Percentiles rank a stretch among this genome's conserved stretches.
Conservation (phyloP, 2,888 invertebrate species). For the Parnassius apollo region DNA sequence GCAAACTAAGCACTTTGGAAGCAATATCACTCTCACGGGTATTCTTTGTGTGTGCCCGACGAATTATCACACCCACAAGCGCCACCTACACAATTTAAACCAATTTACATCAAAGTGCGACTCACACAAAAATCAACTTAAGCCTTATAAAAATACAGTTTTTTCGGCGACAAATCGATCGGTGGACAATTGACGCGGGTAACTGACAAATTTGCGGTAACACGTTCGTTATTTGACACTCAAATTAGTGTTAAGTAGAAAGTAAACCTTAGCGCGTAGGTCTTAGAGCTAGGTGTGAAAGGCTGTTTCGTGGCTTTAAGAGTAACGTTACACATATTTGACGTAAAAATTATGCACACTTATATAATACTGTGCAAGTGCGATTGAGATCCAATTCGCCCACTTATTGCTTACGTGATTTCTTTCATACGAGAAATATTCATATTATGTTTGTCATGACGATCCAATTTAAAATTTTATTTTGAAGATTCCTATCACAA, state of each 20-base stretch:
- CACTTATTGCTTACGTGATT: slow-evolving; percentile 38
- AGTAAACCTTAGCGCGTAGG: slow-evolving; percentile 52
- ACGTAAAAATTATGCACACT: slow-evolving; percentile 41
- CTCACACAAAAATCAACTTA: slow-evolving; percentile 53
- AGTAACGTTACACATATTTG: slow-evolving; percentile 39
- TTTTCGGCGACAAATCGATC: slow-evolving; percentile 40
- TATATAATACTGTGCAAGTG: slow-evolving; percentile 13
- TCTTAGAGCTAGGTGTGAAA: slow-evolving; percentile 45
- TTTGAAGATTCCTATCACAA: too few relatives aligned
- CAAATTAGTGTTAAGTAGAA: slow-evolving; percentile 61
- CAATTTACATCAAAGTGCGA: slow-evolving; percentile 47
- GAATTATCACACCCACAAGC: slow-evolving; percentile 78
- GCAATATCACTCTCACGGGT: slow-evolving; percentile 72
- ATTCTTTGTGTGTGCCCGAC: slow-evolving; percentile 70
- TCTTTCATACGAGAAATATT: neutral
- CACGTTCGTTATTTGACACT: slow-evolving; percentile 44
- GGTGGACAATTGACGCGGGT: slow-evolving; percentile 51
- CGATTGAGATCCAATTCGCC: slow-evolving; percentile 43
- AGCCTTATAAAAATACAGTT: slow-evolving; percentile 47
- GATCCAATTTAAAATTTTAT: too few relatives aligned
- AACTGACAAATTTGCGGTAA: slow-evolving; percentile 67
- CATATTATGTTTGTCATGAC: too few relatives aligned
- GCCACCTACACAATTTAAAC: slow-evolving; percentile 59
- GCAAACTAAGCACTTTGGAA: slow-evolving; percentile 68
- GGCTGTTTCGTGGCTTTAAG: slow-evolving; percentile 33